Percentiles rank a stretch among this genome's conserved stretches.
phyloP scores from a whole-genome alignment of 2,797 vertebrate genomes.

The Sebastes steindachneri region DNA sequence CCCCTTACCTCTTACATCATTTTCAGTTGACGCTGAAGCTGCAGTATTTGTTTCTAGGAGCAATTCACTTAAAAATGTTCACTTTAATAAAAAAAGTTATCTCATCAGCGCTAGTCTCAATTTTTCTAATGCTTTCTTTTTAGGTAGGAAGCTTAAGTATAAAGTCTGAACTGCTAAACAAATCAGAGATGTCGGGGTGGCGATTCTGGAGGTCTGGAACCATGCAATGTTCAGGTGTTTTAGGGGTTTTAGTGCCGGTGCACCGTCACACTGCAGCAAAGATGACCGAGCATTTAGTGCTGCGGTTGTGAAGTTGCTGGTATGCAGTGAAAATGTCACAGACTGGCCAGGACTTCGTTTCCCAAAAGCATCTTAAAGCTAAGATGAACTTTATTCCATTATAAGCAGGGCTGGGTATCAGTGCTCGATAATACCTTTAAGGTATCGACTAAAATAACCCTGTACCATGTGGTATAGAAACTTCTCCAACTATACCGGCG shows the following conservation, averaged over 20 bases:
- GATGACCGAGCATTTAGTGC: not conserved
- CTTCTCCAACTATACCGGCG: not conserved
- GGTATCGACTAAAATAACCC: no score
- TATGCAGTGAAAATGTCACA: not conserved
- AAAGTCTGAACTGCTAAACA: no score
- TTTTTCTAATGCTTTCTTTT: no score
- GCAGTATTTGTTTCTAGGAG: not conserved
- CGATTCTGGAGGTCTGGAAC: not conserved
- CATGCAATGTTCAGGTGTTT: not conserved
- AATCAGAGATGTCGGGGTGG: not conserved
- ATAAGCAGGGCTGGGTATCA: no score
- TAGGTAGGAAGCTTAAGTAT: not conserved
- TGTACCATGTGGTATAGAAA: not conserved
- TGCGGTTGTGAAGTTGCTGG: not conserved
- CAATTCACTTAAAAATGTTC: not conserved
- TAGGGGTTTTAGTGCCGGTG: not conserved
- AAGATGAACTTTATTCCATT: no score
- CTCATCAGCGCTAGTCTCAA: accelerated
- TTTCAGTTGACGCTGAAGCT: not conserved
- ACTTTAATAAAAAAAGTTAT: no score
- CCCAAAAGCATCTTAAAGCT: no score
- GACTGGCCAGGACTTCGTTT: not conserved
- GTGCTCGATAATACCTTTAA: no score
- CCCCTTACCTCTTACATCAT: not conserved
- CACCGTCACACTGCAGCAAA: not conserved